These are phyloP conservation scores for Pyrrhia umbra DNA, from an alignment of 2,888 invertebrate species.

Conservation along the genomic window DNA sequence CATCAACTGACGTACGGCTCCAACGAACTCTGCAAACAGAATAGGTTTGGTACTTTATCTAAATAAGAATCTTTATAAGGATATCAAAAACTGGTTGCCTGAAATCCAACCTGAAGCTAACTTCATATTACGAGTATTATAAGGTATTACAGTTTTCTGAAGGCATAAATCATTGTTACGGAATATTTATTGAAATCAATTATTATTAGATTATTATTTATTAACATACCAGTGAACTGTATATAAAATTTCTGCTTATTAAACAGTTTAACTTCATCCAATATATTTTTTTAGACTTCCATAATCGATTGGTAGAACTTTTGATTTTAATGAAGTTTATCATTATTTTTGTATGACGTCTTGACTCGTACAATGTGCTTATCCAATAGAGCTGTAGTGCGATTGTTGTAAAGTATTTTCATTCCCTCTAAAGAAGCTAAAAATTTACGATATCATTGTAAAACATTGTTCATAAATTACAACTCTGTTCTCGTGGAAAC, in stretches of 20 bases:
- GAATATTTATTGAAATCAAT: not conserved
- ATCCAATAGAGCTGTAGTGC: not conserved
- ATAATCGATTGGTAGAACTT: not conserved
- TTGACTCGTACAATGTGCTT: no score
- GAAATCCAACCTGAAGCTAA: no score
- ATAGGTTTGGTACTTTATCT: conserved; percentile 30
- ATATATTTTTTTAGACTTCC: not conserved
- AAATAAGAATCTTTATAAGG: conserved; percentile 39
- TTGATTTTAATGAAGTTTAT: not conserved
- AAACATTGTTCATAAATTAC: not conserved
- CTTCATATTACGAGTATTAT: no score
- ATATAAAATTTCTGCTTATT: not conserved
- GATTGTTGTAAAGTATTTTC: not conserved
- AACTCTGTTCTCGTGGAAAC: no score
- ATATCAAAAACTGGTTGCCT: conserved; percentile 26
- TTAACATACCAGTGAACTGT: not conserved
- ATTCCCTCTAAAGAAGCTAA: not conserved
- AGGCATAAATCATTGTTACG: not conserved
- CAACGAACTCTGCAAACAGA: not conserved
- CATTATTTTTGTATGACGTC: not conserved
- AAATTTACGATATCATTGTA: not conserved
- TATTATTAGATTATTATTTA: conserved; percentile 1
- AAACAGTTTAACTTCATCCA: not conserved
- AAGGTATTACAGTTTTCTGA: not conserved
- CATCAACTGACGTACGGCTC: not conserved